Evolutionary conservation across 1,140 invertebrate species (phyloP), one percentile per base, ranked within the genome.

Genomic region (Drosophila chauvacae): DNA sequence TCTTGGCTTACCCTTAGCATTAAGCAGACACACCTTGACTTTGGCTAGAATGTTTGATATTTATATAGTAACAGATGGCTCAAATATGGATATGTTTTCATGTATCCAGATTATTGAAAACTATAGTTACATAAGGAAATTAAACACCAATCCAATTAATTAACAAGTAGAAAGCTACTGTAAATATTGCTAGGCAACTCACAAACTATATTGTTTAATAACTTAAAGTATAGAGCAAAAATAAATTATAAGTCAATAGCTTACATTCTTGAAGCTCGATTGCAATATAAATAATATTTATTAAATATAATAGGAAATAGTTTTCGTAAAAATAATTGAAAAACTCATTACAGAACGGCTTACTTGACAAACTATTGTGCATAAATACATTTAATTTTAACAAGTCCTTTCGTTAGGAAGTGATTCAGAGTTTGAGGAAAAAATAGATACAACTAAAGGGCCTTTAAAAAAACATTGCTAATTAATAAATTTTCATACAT

Each of bases 11-110:
- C 14, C 51, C 30, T 18, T 18, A 35, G 16, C 20, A 35, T 23
- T 2, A 60, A n/a, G 26, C 20, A 2, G 6, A 5, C 23, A 28
- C 26, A 23, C 65, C 62, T 45, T 68, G 66, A 66, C 66, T 37
- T 70, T 70, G 62, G 14, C 16, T 13, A 11, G 6, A 18, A n/a
- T 68, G 23, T 33, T 50, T 33, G 14, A 6, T 23, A 28, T 68
- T 28, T 48, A 48, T 48, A 23, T 23, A 23, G 4, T 44, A 26
- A 42, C 56, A 64, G 18, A 18, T 61, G 33, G 26, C 14, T 13
- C 28, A 37, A 35, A 23, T 16, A 20, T 33, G 11, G 9, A 53
- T 9, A 23, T 16, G 14, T 35, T 33, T 0, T 13, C 30, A 33
- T 18, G 5, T 33, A 18, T n/a, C 6, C 4, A n/a, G 6, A 51